phyloP scores from a whole-genome alignment of 2,888 invertebrate genomes.

The Plagiodera versicolora region DNA sequence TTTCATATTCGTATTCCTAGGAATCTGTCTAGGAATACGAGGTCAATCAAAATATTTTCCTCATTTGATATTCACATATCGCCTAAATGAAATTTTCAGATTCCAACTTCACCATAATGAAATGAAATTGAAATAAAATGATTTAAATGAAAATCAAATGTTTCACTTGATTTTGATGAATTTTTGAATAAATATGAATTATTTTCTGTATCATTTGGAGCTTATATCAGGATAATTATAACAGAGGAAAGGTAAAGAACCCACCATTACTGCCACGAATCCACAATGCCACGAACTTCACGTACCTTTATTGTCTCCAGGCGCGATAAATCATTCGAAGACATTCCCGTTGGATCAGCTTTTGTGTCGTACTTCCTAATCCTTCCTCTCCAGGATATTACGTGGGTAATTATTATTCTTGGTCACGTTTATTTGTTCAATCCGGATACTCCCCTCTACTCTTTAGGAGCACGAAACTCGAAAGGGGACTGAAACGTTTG shows the following conservation, averaged over 20 bases:
- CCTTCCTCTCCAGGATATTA: constrained; percentile 25
- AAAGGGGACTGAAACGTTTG: background rate
- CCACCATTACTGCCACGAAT: background rate
- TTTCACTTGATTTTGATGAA: no score
- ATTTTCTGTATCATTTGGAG: no score
- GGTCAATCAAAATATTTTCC: no score
- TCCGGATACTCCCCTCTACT: constrained; percentile 1
- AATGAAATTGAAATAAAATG: no score
- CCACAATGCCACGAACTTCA: constrained; percentile 5
- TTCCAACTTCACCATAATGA: no score
- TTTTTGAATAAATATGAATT: no score
- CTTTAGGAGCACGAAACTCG: background rate
- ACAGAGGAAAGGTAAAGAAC: background rate
- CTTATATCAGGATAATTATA: background rate
- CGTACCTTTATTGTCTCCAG: constrained; percentile 4
- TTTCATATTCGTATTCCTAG: no score
- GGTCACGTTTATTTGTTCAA: constrained; percentile 37
- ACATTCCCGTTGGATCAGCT: constrained; percentile 27
- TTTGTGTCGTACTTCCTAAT: constrained; percentile 30
- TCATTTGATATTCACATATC: no score
- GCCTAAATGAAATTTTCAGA: no score
- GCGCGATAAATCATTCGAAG: constrained; percentile 25
- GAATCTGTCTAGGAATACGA: no score
- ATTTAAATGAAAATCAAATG: no score
- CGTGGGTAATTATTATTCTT: constrained; percentile 39